Percentiles rank a stretch among this genome's conserved stretches.
These are phyloP conservation scores for Ctenopoma kingsleyae DNA, from an alignment of 2,797 vertebrate species.

Conservation along the genomic window DNA sequence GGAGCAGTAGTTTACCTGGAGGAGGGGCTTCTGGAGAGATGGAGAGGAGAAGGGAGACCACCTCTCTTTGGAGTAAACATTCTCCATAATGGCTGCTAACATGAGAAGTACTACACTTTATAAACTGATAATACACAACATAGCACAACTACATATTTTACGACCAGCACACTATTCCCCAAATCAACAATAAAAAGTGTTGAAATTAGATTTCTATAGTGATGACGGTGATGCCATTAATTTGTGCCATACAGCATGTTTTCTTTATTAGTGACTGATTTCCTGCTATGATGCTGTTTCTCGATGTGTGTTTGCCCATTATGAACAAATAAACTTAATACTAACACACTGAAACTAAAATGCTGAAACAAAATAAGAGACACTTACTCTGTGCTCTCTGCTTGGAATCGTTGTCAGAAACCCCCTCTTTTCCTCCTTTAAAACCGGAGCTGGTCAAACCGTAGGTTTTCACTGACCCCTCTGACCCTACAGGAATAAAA, in stretches of 20 bases:
- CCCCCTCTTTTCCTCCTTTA: slow-evolving; percentile 10
- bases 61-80: slow-evolving; percentile 49
- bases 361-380: neutral
- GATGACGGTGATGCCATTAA: neutral
- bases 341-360: too few relatives aligned
- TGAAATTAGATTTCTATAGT: neutral
- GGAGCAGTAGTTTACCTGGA: slow-evolving; percentile 80
- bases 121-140: neutral
- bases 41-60: slow-evolving; percentile 50
- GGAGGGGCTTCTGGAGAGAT: slow-evolving; percentile 73
- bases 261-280: neutral
- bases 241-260: neutral
- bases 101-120: slow-evolving; percentile 8
- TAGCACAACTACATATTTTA: neutral
- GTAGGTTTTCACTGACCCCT: slow-evolving; percentile 15
- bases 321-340: neutral
- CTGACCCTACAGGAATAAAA: slow-evolving; percentile 17
- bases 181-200: neutral
- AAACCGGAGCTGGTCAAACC: slow-evolving; percentile 21
- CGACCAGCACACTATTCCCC: neutral
- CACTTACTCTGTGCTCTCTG: slow-evolving; percentile 60
- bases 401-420: slow-evolving; percentile 6
- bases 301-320: too few relatives aligned
- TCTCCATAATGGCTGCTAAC: slow-evolving; percentile 42
- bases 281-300: too few relatives aligned